Evolutionary conservation across 2,797 vertebrate species (phyloP).

Genomic region (Tadarida brasiliensis): DNA sequence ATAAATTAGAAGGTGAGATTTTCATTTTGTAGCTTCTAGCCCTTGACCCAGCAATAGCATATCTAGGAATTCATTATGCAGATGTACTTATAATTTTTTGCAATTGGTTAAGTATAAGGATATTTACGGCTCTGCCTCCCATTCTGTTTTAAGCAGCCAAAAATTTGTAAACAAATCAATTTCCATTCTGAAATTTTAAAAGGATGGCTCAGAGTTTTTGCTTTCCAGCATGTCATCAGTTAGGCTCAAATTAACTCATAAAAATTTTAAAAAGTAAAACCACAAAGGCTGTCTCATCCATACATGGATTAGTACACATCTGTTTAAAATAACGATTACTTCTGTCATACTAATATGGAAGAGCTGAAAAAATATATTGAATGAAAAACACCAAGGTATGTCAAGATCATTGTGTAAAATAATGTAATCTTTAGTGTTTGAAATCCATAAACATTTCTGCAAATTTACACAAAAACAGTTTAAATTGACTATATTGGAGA

Average conservation of each 20-base stretch:
- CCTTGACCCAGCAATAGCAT: not conserved
- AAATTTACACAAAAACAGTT: not conserved
- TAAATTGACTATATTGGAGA: not conserved
- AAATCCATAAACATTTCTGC: not conserved
- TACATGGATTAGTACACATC: not conserved
- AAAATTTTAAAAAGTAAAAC: not conserved
- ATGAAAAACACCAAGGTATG: not conserved
- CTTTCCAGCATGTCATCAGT: not conserved
- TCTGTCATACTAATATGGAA: not conserved
- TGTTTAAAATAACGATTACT: not conserved
- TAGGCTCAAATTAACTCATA: not conserved
- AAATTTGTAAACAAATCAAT: not conserved
- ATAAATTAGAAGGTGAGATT: not conserved
- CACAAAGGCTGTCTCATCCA: not conserved
- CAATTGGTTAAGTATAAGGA: not conserved
- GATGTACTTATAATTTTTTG: not conserved
- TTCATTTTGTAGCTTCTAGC: not conserved
- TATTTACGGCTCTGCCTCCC: not conserved
- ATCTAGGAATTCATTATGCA: not conserved
- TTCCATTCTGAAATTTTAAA: not conserved
- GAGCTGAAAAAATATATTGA: not conserved
- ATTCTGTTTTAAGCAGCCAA: not conserved
- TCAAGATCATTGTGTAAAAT: not conserved
- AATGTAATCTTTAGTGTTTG: not conserved
- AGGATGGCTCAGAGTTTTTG: not conserved